Percentiles rank a stretch among this genome's conserved stretches.
phyloP scores from a whole-genome alignment of 2,888 invertebrate species.

The Callosobruchus maculatus region DNA sequence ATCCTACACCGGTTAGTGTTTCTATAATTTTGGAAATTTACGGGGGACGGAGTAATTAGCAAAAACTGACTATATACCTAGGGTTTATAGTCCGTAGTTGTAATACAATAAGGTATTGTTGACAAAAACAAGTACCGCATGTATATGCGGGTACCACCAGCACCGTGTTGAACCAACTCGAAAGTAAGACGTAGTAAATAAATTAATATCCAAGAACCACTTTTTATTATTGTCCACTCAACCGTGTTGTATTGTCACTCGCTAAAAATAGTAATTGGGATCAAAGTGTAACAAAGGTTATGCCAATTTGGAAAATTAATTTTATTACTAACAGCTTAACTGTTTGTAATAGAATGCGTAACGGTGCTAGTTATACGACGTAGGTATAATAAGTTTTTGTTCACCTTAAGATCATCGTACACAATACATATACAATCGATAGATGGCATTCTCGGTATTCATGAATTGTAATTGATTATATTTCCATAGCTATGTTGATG shows the following conservation, averaged over 20 bases:
- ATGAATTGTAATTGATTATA: not conserved
- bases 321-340: not conserved
- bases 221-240: not conserved
- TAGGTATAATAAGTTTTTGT: not conserved
- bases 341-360: not conserved
- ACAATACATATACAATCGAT: not conserved
- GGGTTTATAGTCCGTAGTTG: too few species aligned
- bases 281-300: slow-evolving; percentile 10
- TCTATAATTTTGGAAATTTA: too few species aligned
- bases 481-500: too few species aligned
- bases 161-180: not conserved
- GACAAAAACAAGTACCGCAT: not conserved
- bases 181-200: not conserved
- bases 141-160: too few species aligned
- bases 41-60: too few species aligned
- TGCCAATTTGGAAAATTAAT: slow-evolving; percentile 3
- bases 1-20: too few species aligned
- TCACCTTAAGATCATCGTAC: not conserved
- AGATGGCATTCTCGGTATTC: not conserved
- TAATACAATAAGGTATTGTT: not conserved
- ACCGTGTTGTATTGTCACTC: not conserved
- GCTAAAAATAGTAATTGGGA: slow-evolving; percentile 11
- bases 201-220: not conserved
- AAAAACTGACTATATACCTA: too few species aligned
- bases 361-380: not conserved